Conservation (phyloP, 1,140 invertebrate species). For the Tyrophagus putrescentiae region DNA sequence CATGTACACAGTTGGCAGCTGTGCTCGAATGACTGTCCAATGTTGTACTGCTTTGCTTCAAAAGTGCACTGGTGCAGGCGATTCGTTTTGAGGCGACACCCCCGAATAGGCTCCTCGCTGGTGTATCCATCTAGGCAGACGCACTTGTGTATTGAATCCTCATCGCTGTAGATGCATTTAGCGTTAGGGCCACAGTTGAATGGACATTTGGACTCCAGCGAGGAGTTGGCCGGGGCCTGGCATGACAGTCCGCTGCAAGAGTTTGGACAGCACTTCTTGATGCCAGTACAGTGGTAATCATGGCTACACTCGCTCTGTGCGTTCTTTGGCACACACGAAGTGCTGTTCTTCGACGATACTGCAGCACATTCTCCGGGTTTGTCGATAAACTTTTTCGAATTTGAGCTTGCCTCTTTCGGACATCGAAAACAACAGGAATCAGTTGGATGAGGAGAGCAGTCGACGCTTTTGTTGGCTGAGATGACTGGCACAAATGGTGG, state of each 20-base stretch:
- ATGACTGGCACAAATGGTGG: neutral
- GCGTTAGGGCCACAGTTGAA: conserved; percentile 29
- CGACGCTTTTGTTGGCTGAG: neutral
- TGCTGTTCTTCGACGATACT: neutral
- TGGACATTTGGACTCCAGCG: too few relatives aligned
- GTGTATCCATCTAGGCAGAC: conserved; percentile 32
- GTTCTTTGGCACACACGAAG: conserved; percentile 18
- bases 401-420: neutral
- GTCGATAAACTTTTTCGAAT: conserved; percentile 4
- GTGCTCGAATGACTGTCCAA: conserved; percentile 18
- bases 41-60: neutral
- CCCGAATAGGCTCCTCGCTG: conserved; percentile 31
- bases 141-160: conserved; percentile 28
- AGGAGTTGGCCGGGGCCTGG: neutral
- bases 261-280: conserved; percentile 27
- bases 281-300: conserved; percentile 26
- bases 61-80: neutral
- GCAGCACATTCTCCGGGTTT: conserved; percentile 25
- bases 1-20: conserved; percentile 5
- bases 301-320: conserved; percentile 25
- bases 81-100: conserved; percentile 28
- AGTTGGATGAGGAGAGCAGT: neutral
- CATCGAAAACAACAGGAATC: conserved; percentile 11
- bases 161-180: conserved; percentile 24
- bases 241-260: conserved; percentile 26